phyloP scores from a whole-genome alignment of 2,797 vertebrate species.

The Squalus acanthias region DNA sequence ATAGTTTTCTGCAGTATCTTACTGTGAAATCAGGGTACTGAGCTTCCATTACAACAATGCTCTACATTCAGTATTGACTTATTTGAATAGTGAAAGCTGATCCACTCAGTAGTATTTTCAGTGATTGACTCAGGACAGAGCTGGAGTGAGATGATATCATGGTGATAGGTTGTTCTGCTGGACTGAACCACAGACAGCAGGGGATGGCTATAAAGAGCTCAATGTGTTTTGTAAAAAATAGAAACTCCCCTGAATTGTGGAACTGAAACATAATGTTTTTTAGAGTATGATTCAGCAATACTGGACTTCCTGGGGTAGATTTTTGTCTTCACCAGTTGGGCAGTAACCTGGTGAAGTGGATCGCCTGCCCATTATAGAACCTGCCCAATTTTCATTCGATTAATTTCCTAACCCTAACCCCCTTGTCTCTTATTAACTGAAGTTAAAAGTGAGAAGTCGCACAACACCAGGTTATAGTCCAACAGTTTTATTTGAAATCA shows the following conservation, averaged over 20 bases:
- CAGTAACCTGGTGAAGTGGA: neutral
- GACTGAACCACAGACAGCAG: neutral
- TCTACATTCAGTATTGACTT: neutral
- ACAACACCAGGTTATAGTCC: no score
- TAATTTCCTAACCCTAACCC: no score
- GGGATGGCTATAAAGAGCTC: neutral
- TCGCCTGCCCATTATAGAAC: no score
- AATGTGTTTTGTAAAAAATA: neutral
- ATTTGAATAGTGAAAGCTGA: constrained; percentile 2
- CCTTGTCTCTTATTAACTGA: neutral
- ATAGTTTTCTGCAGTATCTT: neutral
- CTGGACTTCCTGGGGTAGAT: neutral
- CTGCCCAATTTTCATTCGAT: neutral
- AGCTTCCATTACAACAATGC: neutral
- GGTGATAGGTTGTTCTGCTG: neutral
- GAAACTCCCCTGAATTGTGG: neutral
- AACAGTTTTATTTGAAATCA: no score
- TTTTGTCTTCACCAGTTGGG: neutral
- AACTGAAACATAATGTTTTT: neutral
- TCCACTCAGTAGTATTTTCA: neutral
- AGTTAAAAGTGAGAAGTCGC: neutral
- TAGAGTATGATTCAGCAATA: neutral
- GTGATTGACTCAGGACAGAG: neutral
- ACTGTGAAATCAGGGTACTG: neutral
- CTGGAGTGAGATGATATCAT: neutral